Base-by-base conservation (phyloP, 2,797 vertebrate species). In the Chromis chromis region DNA sequence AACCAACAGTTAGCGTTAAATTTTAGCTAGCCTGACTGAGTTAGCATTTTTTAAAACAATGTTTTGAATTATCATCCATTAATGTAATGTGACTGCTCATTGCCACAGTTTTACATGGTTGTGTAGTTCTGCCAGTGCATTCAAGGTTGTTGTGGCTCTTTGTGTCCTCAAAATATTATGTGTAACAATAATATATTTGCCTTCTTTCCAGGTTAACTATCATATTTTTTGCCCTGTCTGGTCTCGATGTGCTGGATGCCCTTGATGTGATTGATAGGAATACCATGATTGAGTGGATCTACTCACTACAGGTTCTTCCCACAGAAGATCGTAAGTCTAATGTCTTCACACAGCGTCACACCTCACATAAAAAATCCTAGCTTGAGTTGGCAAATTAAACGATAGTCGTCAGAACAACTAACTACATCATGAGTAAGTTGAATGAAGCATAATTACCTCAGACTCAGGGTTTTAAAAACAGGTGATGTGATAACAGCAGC, bases 241-340 rank as follows among this genome's bases (percentile, higher is more conserved):
- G 98, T 50, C 95, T 99, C 61, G 98, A 99, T 89, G 96, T 99
- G 86, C 93, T 99, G 91, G 97, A 98, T 85, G 96, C 98, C 67
- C 94, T 99, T 90, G 96, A 98, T 91, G 94, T 96, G 74, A 95
- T 99, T 69, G 96, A 99, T 87, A 98, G 95, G 86, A 92, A 95
- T 49, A 81, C 93, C 54, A 94, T 99, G 91, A 96, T 98, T 86
- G 98, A 99, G 91, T 99, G 97, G 97, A 97, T 99, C 90, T 99
- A 99, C 91, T 99, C 98, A 17, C 93, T 98, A 27, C 98, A 99
- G 86, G 98, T 99, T 84, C 93, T 99, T 86, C 98, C 98, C 85
- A 95, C 97, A 86, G 97, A 98, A 88, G 96, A 99, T 84, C 94
- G 98, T 99, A 95, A 97, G 98, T 98, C 83, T 55, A 7, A 3